Conservation (phyloP, 2,113 vertebrate genomes). For the Muntiacus reevesi region DNA sequence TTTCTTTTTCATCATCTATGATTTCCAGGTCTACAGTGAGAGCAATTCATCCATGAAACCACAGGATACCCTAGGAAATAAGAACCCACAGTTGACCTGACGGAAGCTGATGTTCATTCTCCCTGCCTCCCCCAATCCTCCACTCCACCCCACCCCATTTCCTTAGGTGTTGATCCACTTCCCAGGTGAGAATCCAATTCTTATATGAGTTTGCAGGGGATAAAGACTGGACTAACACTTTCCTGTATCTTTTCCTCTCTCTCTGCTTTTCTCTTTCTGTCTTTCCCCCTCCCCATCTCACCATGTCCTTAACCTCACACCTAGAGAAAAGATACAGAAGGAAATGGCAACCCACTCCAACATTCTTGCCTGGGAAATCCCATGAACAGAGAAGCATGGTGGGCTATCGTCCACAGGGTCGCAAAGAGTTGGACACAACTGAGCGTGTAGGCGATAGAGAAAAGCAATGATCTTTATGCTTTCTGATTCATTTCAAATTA, state of each 20-base stretch:
- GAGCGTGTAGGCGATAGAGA: not conserved
- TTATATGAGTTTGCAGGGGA: not conserved
- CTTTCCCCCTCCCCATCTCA: not conserved
- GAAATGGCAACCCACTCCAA: not conserved
- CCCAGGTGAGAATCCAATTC: fast-evolving
- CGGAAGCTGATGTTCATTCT: fast-evolving
- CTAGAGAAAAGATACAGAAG: not conserved
- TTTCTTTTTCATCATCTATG: not conserved
- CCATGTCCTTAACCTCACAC: not conserved
- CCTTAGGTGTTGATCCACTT: fast-evolving
- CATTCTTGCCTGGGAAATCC: not conserved
- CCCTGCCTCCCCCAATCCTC: fast-evolving
- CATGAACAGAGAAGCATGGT: not conserved
- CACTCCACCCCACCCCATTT: not conserved
- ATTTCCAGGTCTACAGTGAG: not conserved
- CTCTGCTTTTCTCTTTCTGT: no score
- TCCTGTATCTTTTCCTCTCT: not conserved
- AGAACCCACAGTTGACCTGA: not conserved
- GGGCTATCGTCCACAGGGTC: fast-evolving
- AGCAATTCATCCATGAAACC: not conserved
- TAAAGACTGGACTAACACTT: not conserved
- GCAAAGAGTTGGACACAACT: not conserved
- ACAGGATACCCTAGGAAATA: fast-evolving
- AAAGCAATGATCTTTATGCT: not conserved
- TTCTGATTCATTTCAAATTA: not conserved